Evolutionary conservation across 2,113 vertebrate species (phyloP), one percentile per base, ranked within the genome.

Genomic region (Trematomus loennbergii): DNA sequence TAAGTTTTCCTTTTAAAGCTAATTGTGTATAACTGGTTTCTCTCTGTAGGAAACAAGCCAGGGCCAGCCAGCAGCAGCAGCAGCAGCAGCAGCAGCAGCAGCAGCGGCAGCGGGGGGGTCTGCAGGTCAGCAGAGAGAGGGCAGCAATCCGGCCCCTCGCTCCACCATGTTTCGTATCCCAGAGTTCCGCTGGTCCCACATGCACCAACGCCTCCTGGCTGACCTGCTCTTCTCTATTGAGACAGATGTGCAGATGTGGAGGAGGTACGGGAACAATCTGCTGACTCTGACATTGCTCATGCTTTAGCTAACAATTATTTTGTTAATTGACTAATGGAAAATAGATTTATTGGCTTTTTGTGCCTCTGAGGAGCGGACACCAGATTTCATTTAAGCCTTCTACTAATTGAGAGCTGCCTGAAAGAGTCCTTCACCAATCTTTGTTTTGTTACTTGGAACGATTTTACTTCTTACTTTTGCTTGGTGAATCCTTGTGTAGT

Each of bases 161-260:
- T 94, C 96, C 4, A 91, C 97, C 36, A 93, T 96, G 94, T 99
- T 99, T 91, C 97, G 97, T 18, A 98, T 99, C 89, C 98, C 98
- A 18, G 98, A 99, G 81, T 99, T 99, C 88, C 95, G 78, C 77
- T 99, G 98, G 98, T 99, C 98, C 9, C 93, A 94, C 66, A 98
- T 99, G 97, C 98, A 99, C 81, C 98, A 99, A 43, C 97, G 98
- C 72, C 95, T 99, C 89, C 97, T 99, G 66, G 98, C 97, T 8
- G 98, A 99, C 92, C 90, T 99, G 17, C 96, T 99, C 2, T 99
- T 99, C 92, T 97, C 98, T 29, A 97, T 99, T 40, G 98, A 99
- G 92, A 99, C 98, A 10, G 98, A 99, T 49, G 95, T 99, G 83
- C 98, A 99, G 87, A 98, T 98, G 96, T 99, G 98, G 98, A 96